These are phyloP conservation scores for Pocota personata DNA, from an alignment of 2,888 invertebrate species.

Conservation along the genomic window DNA sequence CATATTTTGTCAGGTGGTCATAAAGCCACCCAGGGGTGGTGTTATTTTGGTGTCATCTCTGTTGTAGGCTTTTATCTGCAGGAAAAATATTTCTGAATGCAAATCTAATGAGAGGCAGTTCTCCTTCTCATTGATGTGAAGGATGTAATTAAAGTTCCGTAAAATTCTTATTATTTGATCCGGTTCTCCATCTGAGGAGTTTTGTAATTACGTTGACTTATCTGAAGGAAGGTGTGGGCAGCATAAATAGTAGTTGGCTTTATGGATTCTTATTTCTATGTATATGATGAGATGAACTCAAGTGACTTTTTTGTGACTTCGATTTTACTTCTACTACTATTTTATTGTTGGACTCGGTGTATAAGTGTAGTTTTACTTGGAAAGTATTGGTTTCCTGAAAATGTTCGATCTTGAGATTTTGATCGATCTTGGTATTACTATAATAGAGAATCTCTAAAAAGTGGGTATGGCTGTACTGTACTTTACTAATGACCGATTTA, in stretches of 20 bases:
- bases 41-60: background rate
- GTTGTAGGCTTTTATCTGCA: slow-evolving; percentile 17
- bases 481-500: too few species aligned
- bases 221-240: slow-evolving; percentile 16
- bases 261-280: too few species aligned
- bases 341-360: too few species aligned
- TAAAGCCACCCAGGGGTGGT: background rate
- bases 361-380: too few species aligned
- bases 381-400: too few species aligned
- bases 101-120: slow-evolving; percentile 54
- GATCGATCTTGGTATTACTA: too few species aligned
- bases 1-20: slow-evolving; percentile 62
- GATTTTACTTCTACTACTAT: too few species aligned
- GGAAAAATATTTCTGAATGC: slow-evolving; percentile 52
- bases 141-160: slow-evolving; percentile 60
- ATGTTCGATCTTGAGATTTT: too few species aligned
- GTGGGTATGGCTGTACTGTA: too few species aligned
- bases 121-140: slow-evolving; percentile 26
- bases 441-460: too few species aligned
- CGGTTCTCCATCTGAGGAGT: slow-evolving; percentile 31
- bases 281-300: too few species aligned
- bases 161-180: slow-evolving; percentile 53
- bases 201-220: slow-evolving; percentile 64
- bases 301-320: too few species aligned
- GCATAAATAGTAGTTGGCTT: slow-evolving; percentile 35